phyloP scores from a whole-genome alignment of 2,797 vertebrate genomes.

The Peromyscus nudipes region DNA sequence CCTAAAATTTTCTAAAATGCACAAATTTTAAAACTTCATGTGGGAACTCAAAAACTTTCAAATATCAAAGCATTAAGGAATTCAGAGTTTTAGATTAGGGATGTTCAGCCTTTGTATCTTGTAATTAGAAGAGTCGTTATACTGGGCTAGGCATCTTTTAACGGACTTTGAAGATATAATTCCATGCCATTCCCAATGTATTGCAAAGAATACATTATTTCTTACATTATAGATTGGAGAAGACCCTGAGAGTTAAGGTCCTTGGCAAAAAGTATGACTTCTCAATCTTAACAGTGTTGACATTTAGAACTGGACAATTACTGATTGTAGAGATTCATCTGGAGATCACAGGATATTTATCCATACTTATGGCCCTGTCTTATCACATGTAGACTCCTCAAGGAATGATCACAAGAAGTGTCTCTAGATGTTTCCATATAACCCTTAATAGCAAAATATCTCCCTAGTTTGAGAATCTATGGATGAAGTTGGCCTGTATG shows the following conservation, averaged over 20 bases:
- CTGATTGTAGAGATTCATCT: background rate
- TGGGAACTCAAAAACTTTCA: background rate
- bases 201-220: background rate
- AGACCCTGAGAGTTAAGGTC: background rate
- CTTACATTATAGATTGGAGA: background rate
- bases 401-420: background rate
- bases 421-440: background rate
- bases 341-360: background rate
- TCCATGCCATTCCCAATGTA: background rate
- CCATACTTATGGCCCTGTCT: background rate
- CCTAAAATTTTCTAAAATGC: background rate
- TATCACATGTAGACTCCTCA: background rate
- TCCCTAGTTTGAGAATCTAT: background rate
- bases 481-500: background rate
- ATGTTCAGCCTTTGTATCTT: background rate
- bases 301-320: background rate
- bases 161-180: conserved; percentile 1
- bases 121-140: conserved; percentile 26
- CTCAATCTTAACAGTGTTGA: background rate
- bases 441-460: background rate
- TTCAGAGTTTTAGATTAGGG: background rate
- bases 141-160: background rate
- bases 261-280: background rate
- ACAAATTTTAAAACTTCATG: background rate
- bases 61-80: background rate